Evolutionary conservation across 2,113 vertebrate species (phyloP).

Genomic region (Mastomys natalensis): DNA sequence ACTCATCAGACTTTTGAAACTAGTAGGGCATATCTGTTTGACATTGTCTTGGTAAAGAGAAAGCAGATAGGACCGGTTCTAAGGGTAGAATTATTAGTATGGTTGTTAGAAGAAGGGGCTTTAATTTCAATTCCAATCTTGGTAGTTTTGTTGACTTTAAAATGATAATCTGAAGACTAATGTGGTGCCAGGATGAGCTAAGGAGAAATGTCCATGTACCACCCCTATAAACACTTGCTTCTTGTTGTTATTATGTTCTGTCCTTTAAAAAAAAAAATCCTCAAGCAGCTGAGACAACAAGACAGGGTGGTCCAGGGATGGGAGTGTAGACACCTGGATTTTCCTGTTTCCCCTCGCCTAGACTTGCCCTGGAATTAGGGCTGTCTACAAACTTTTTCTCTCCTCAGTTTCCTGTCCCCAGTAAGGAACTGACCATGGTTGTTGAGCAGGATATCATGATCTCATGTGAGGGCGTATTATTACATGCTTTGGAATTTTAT

Average conservation of each 20-base stretch:
- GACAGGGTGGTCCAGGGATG: constrained; percentile 80
- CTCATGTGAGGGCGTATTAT: not conserved
- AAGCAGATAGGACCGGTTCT: not conserved
- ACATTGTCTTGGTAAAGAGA: not conserved
- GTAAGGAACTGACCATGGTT: not conserved
- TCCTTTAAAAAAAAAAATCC: constrained; percentile 54
- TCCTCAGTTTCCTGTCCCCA: constrained; percentile 30
- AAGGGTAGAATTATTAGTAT: not conserved
- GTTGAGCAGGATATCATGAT: constrained; percentile 1
- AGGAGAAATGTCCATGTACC: constrained; percentile 43
- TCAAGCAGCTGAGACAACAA: constrained; percentile 82
- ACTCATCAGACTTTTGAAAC: not conserved
- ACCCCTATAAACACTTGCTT: constrained; percentile 69
- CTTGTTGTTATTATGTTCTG: constrained; percentile 66
- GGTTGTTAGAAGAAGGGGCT: constrained; percentile 23
- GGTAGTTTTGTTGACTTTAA: constrained; percentile 37
- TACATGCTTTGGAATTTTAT: constrained; percentile 12
- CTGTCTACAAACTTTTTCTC: constrained; percentile 23
- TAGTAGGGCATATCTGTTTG: not conserved
- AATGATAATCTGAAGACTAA: constrained; percentile 45
- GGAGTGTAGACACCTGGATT: constrained; percentile 73
- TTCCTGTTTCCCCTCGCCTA: constrained; percentile 40
- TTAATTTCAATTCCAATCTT: not conserved
- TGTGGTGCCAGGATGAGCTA: not conserved
- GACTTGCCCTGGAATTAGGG: constrained; percentile 38